Percentiles rank a stretch among this genome's conserved stretches.
Conservation (phyloP, 2,797 vertebrate species). For the Micromesistius poutassou region DNA sequence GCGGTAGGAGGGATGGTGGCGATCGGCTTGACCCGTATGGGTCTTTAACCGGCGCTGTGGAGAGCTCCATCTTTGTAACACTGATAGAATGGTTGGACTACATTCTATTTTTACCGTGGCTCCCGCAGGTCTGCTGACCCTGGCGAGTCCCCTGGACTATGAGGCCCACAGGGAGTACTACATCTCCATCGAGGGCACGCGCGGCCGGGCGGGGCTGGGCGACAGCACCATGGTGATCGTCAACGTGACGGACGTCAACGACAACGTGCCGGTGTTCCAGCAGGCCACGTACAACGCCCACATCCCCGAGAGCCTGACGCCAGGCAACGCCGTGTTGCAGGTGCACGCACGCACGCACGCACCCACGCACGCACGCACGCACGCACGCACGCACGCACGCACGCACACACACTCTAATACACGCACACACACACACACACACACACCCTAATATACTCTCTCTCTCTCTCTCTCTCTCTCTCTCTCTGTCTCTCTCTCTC, state of each 20-base stretch:
- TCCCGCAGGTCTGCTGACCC: conserved; percentile 67
- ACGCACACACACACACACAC: neutral
- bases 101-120: no score
- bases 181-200: conserved; percentile 86
- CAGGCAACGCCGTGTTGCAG: conserved; percentile 81
- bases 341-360: conserved; percentile 53
- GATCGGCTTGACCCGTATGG: no score
- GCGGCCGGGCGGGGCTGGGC: conserved; percentile 79
- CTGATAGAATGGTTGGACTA: no score
- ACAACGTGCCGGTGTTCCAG: conserved; percentile 83
- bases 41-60: no score
- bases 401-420: conserved; percentile 6
- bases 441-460: no score
- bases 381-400: conserved; percentile 9
- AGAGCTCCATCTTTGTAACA: no score
- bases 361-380: conserved; percentile 2
- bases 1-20: no score
- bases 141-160: conserved; percentile 83
- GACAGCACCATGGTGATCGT: conserved; percentile 86
- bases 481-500: no score
- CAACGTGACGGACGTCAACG: conserved; percentile 90
- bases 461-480: neutral
- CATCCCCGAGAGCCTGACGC: conserved; percentile 79
- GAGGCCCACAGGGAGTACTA: conserved; percentile 82
- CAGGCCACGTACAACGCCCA: conserved; percentile 74